Conservation (phyloP, 2,113 vertebrate species). For the Ochotona curzoniae region DNA sequence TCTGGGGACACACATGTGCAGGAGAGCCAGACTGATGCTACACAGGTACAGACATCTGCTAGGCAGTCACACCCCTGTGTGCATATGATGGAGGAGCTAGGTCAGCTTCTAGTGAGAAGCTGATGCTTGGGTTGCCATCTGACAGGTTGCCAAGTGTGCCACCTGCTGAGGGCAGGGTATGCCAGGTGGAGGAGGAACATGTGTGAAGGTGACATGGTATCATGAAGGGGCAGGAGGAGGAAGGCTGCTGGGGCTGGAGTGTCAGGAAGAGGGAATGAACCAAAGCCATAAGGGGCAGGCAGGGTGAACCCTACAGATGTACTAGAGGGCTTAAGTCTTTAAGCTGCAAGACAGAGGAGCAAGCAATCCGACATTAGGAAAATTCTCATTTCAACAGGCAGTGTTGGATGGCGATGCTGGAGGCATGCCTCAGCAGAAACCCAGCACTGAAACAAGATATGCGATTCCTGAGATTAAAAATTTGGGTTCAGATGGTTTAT, state of each 20-base stretch:
- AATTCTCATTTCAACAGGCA: not conserved
- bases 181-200: not conserved
- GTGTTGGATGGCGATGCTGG: not conserved
- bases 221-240: not conserved
- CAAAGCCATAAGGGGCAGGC: not conserved
- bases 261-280: not conserved
- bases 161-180: not conserved
- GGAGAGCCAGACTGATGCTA: not conserved
- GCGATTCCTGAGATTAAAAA: not conserved
- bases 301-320: accelerated
- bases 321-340: not conserved
- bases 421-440: accelerated
- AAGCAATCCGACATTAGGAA: too few relatives aligned
- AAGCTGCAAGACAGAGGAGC: not conserved
- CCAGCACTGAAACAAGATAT: not conserved
- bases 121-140: not conserved
- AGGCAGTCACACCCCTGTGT: not conserved
- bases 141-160: accelerated
- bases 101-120: not conserved
- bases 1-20: too few relatives aligned
- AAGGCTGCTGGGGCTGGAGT: not conserved
- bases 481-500: not conserved
- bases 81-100: accelerated
- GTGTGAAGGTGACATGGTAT: not conserved
- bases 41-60: not conserved